Percentiles rank a stretch among this genome's conserved stretches.
Conservation (phyloP, 2,113 vertebrate species). For the Oxyura jamaicensis region DNA sequence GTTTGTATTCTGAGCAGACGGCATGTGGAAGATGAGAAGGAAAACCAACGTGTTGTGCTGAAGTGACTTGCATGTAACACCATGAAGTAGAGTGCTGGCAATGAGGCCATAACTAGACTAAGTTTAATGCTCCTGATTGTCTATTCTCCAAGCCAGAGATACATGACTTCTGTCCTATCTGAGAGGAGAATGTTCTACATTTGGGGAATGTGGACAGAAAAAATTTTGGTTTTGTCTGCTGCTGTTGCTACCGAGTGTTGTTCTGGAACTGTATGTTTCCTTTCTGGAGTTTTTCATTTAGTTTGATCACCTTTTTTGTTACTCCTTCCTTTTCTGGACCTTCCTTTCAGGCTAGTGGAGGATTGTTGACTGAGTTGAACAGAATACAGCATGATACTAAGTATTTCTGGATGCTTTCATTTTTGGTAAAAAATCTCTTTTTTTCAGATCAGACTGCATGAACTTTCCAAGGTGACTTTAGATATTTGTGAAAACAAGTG, state of each 20-base stretch:
- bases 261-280: not conserved
- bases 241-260: not conserved
- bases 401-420: not conserved
- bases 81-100: not conserved
- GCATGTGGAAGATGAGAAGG: not conserved
- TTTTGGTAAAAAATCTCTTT: not conserved
- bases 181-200: not conserved
- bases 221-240: not conserved
- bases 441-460: not conserved
- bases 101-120: not conserved
- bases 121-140: not conserved
- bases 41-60: not conserved
- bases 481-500: not conserved
- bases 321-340: rapidly evolving
- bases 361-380: not conserved
- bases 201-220: not conserved
- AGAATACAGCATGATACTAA: rapidly evolving
- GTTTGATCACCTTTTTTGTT: not conserved
- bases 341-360: not conserved
- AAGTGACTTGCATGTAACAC: not conserved
- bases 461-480: not conserved
- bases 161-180: not conserved
- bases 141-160: not conserved
- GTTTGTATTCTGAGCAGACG: not conserved
- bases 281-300: not conserved